Conservation (phyloP, 2,113 vertebrate genomes). For the Chaenocephalus aceratus region DNA sequence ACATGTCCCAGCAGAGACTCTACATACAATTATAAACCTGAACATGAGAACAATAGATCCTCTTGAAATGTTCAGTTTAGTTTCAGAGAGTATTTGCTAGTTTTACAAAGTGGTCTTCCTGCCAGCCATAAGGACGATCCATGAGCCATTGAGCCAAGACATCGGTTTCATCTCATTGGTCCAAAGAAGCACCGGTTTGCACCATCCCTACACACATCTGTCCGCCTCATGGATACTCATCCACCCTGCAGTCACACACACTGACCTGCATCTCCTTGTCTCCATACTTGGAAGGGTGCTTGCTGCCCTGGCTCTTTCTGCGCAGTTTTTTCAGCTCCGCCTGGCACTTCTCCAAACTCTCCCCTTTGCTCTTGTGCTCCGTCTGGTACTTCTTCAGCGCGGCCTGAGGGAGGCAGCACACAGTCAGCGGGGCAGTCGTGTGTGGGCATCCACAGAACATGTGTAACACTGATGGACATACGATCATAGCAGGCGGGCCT, state of each 20-base stretch:
- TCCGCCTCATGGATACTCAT: not conserved
- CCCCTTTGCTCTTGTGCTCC: conserved; percentile 94
- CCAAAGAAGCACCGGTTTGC: not conserved
- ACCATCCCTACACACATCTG: not conserved
- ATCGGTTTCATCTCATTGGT: not conserved
- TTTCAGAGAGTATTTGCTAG: not conserved
- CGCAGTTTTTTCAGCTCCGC: conserved; percentile 96
- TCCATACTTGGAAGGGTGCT: conserved; percentile 95
- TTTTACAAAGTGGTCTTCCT: conserved; percentile 14
- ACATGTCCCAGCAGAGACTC: too few species aligned
- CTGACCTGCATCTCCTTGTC: conserved; percentile 94
- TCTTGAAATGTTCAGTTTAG: too few species aligned
- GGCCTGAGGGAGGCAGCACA: conserved; percentile 85
- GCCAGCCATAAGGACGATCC: not conserved
- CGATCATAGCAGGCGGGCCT: not conserved
- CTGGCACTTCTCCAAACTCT: conserved; percentile 96
- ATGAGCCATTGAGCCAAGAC: conserved; percentile 1
- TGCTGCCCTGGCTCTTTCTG: conserved; percentile 97
- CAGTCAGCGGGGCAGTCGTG: conserved; percentile 29
- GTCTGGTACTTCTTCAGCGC: conserved; percentile 98
- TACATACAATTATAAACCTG: too few species aligned
- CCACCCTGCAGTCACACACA: conserved; percentile 15
- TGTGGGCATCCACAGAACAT: conserved; percentile 2
- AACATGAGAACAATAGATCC: too few species aligned
- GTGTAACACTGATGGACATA: not conserved